Percentiles rank a stretch among this genome's conserved stretches.
phyloP scores from a whole-genome alignment of 1,140 invertebrate species.

The roundworm (Caenorhabditis elegans) region DNA sequence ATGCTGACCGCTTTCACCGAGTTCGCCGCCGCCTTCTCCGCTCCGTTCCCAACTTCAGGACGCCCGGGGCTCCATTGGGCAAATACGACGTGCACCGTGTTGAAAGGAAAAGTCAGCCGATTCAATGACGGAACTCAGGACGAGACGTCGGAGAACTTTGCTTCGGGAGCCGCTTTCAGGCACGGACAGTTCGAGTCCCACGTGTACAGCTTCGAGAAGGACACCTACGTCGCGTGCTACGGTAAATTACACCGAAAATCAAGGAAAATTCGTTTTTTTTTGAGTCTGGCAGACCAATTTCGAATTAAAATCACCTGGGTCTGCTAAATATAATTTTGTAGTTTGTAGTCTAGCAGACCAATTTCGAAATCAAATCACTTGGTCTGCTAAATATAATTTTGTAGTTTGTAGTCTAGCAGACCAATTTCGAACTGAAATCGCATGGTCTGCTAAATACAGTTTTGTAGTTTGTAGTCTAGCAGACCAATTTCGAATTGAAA shows the following conservation, averaged over 20 bases:
- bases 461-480: too few relatives aligned
- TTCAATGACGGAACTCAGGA: neutral
- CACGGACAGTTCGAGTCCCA: slow-evolving; percentile 49
- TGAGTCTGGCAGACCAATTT: too few relatives aligned
- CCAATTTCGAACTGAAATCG: too few relatives aligned
- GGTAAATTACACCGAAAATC: neutral
- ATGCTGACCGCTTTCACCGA: slow-evolving; percentile 46
- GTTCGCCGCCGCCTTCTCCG: slow-evolving; percentile 42
- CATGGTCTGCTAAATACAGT: too few relatives aligned
- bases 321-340: too few relatives aligned
- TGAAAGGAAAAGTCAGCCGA: slow-evolving; percentile 39
- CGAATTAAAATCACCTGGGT: too few relatives aligned
- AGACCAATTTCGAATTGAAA: too few relatives aligned
- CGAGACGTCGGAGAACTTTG: neutral
- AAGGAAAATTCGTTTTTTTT: too few relatives aligned
- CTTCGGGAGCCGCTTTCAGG: slow-evolving; percentile 43
- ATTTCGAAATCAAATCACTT: too few relatives aligned
- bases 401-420: too few relatives aligned
- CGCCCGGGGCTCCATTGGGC: slow-evolving; percentile 49
- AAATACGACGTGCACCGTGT: slow-evolving; percentile 49
- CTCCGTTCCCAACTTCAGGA: slow-evolving; percentile 44
- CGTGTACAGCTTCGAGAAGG: slow-evolving; percentile 40
- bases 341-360: too few relatives aligned
- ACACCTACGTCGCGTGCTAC: slow-evolving; percentile 48
- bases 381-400: too few relatives aligned